Evolutionary conservation across 2,113 vertebrate genomes (phyloP).

Genomic region (Podarcis raffonei): DNA sequence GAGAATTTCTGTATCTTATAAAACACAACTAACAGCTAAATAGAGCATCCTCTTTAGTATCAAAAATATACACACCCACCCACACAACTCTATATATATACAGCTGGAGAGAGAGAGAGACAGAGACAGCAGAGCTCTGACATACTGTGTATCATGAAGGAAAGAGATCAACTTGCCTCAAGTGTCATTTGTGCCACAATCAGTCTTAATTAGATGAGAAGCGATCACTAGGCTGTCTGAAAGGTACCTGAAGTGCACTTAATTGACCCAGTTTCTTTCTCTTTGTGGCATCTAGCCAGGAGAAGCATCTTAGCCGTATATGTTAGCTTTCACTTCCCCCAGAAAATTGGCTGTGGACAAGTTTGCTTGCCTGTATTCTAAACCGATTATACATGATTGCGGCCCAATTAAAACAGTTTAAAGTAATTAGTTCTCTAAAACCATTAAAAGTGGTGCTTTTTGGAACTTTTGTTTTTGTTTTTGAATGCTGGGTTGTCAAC

Average conservation of each 20-base stretch:
- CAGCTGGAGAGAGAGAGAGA: too few species aligned
- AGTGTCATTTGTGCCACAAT: background rate
- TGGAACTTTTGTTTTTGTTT: background rate
- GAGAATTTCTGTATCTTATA: too few species aligned
- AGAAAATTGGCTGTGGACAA: background rate
- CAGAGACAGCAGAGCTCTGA: background rate
- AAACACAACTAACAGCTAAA: too few species aligned
- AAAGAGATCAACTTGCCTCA: background rate
- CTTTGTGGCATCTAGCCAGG: background rate
- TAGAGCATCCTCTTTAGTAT: too few species aligned
- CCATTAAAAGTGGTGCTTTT: background rate
- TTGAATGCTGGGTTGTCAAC: background rate
- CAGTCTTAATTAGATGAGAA: constrained; percentile 16
- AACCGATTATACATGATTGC: background rate
- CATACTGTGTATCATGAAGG: background rate
- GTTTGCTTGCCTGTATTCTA: background rate
- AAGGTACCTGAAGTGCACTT: constrained; percentile 8
- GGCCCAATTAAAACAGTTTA: too few species aligned
- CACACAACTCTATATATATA: too few species aligned
- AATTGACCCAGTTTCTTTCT: constrained; percentile 18
- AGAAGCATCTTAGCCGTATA: background rate
- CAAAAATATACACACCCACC: too few species aligned
- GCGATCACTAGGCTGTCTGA: background rate
- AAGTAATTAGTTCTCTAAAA: too few species aligned
- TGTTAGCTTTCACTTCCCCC: background rate